A percentile compares a stretch with the other conserved stretches of the same genome.
Conservation (phyloP, 2,113 vertebrate species). For the Silurus meridionalis region DNA sequence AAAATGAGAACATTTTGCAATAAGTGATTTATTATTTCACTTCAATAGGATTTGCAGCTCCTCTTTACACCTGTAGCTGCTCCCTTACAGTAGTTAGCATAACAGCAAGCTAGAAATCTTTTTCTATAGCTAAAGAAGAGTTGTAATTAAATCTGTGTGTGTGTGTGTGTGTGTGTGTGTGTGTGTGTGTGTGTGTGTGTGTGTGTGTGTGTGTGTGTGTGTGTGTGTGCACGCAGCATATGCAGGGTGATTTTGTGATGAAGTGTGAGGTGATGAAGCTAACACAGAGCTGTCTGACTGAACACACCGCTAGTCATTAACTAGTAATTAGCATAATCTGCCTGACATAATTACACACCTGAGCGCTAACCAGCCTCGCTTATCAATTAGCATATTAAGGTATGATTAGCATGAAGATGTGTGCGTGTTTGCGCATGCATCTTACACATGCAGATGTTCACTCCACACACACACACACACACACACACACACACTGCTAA, state of each 20-base stretch:
- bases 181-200: neutral
- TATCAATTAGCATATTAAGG: slow-evolving; percentile 23
- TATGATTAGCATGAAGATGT: neutral
- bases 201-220: no score
- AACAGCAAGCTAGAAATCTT: neutral
- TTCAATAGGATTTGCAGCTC: no score
- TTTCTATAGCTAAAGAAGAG: neutral
- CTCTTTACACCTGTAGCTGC: no score
- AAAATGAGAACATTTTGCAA: no score
- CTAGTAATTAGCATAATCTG: slow-evolving; percentile 8
- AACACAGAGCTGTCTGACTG: neutral
- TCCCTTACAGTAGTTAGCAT: neutral
- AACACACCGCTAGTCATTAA: neutral
- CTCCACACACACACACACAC: neutral
- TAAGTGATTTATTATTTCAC: no score
- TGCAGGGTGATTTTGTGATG: neutral
- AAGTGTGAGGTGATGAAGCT: neutral
- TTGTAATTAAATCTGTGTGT: neutral
- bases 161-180: no score
- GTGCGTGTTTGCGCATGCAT: neutral
- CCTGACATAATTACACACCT: slow-evolving; percentile 17
- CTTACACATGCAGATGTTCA: neutral
- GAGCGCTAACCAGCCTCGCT: slow-evolving; percentile 18
- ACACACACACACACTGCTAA: neutral
- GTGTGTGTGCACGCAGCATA: neutral